These are phyloP conservation scores for Hippolais icterina DNA, from an alignment of 2,113 vertebrate species.

Conservation along the genomic window DNA sequence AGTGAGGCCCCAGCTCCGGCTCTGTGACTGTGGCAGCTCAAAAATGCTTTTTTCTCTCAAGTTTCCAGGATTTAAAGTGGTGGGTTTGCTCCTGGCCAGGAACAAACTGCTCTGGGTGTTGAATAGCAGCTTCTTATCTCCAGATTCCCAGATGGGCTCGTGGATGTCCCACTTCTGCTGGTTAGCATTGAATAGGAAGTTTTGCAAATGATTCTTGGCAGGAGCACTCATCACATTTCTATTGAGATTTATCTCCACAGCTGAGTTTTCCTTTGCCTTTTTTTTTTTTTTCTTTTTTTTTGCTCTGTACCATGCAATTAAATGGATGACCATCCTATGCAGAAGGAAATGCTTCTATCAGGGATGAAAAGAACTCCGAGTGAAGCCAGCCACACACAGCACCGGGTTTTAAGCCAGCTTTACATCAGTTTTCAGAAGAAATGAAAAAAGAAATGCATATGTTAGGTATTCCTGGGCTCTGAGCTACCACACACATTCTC, in stretches of 20 bases:
- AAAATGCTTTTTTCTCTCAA: background rate
- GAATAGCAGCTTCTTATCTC: slow-evolving; percentile 43
- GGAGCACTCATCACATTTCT: slow-evolving; percentile 23
- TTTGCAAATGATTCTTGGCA: slow-evolving; percentile 53
- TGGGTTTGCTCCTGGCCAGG: background rate
- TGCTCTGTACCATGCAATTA: slow-evolving; percentile 28
- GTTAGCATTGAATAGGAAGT: slow-evolving; percentile 43
- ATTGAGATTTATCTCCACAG: slow-evolving; percentile 51
- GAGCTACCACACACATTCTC: background rate
- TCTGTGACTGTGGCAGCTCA: background rate
- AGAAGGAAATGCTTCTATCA: slow-evolving; percentile 42
- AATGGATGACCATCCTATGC: slow-evolving; percentile 37
- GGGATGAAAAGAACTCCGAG: slow-evolving; percentile 35
- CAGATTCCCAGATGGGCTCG: slow-evolving; percentile 34
- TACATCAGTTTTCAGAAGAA: background rate
- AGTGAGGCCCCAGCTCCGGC: background rate
- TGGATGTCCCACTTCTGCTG: slow-evolving; percentile 7
- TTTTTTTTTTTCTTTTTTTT: background rate
- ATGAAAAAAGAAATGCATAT: background rate
- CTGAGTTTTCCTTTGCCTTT: slow-evolving; percentile 30
- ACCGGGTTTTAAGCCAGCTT: slow-evolving; percentile 9
- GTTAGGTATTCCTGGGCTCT: background rate
- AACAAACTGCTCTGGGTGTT: background rate
- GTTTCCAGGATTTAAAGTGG: background rate
- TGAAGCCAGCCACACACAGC: background rate